Percentiles rank a stretch among this genome's conserved stretches.
phyloP scores from a whole-genome alignment of 2,113 vertebrate genomes.

The Machaerirhynchus nigripectus region DNA sequence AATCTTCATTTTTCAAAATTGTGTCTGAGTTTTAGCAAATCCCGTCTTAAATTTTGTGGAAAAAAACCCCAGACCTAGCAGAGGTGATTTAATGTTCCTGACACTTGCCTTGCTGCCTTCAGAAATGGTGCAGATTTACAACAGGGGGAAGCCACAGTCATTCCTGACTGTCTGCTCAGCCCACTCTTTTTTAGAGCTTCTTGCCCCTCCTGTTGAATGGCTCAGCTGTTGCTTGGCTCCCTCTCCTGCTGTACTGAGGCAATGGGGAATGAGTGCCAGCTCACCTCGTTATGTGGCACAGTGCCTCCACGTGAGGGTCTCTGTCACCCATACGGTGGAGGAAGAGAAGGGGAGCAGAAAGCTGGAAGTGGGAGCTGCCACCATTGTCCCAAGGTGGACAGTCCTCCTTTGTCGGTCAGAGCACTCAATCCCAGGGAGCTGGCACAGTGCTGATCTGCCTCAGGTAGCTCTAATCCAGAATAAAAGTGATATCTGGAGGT shows the following conservation, averaged over 20 bases:
- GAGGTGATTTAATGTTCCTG: neutral
- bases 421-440: neutral
- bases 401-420: rapidly evolving
- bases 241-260: neutral
- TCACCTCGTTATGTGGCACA: rapidly evolving
- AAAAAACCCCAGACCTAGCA: neutral
- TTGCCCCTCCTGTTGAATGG: neutral
- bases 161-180: neutral
- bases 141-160: neutral
- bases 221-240: neutral
- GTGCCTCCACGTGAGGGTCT: rapidly evolving
- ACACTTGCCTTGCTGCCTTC: neutral
- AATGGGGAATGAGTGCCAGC: neutral
- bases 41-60: neutral
- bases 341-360: neutral
- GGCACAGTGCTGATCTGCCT: neutral
- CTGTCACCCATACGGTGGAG: rapidly evolving
- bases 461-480: neutral
- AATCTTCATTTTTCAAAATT: neutral
- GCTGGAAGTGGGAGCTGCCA: neutral
- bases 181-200: neutral
- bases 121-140: neutral
- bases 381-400: neutral
- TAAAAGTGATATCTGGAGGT: neutral
- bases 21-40: neutral